Percentiles rank a stretch among this genome's conserved stretches.
Conservation (phyloP, 2,888 invertebrate genomes). For the Physocephala rufipes region DNA sequence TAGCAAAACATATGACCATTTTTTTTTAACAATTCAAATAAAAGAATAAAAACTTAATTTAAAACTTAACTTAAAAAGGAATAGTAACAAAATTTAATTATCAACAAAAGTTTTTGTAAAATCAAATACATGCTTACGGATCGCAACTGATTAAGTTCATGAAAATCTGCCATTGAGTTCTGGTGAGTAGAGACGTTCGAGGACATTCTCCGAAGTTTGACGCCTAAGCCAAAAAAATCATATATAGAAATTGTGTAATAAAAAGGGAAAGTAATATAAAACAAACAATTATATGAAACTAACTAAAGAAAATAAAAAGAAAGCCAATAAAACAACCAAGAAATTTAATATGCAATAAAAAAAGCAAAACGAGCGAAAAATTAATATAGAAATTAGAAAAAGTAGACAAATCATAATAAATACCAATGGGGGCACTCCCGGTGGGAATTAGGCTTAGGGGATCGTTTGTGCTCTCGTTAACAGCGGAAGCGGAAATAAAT, state of each 20-base stretch:
- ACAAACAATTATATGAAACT: conserved; percentile 33
- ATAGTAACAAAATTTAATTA: conserved; percentile 31
- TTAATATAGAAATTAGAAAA: conserved; percentile 29
- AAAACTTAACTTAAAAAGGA: background rate
- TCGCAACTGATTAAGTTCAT: conserved; percentile 65
- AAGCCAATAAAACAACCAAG: conserved; percentile 33
- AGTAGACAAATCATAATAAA: conserved; percentile 49
- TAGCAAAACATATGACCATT: no score
- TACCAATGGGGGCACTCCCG: conserved; percentile 60
- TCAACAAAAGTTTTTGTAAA: conserved; percentile 41
- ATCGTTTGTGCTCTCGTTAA: conserved; percentile 47
- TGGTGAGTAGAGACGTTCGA: conserved; percentile 51
- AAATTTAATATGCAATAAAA: conserved; percentile 33
- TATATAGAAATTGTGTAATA: conserved; percentile 21
- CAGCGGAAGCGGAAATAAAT: conserved; percentile 36
- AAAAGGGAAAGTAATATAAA: conserved; percentile 12
- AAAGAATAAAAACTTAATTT: background rate
- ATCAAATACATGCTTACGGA: conserved; percentile 63
- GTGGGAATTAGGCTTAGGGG: conserved; percentile 59
- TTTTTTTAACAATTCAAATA: background rate
- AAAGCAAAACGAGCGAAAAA: conserved; percentile 23
- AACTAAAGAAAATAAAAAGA: conserved; percentile 35
- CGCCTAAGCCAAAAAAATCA: conserved; percentile 38
- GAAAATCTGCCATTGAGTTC: conserved; percentile 53
- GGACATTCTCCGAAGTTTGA: conserved; percentile 66